A percentile compares a stretch with the other conserved stretches of the same genome.
Conservation (phyloP, 2,113 vertebrate genomes). For the Labrus mixtus region DNA sequence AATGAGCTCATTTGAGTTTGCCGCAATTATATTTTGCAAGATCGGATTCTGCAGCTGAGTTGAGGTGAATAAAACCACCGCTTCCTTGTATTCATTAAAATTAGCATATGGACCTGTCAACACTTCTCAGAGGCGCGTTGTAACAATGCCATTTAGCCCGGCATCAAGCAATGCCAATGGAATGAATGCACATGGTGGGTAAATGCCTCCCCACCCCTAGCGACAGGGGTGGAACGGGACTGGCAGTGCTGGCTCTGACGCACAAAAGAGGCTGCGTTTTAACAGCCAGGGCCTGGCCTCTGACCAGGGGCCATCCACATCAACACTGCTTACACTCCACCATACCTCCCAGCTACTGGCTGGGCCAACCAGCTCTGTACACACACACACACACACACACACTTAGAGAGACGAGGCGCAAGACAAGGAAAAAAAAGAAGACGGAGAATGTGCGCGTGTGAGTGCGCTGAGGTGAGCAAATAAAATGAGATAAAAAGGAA, state of each 20-base stretch:
- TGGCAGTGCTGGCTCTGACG: slow-evolving; percentile 83
- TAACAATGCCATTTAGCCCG: slow-evolving; percentile 99
- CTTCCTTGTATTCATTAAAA: slow-evolving; percentile 97
- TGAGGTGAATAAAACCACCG: slow-evolving; percentile 84
- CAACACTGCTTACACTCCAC: slow-evolving; percentile 81
- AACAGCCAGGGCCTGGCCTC: slow-evolving; percentile 82
- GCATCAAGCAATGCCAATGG: slow-evolving; percentile 94
- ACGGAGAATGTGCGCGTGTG: not conserved
- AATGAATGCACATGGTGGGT: slow-evolving; percentile 91
- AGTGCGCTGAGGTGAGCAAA: slow-evolving; percentile 2
- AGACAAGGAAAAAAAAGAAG: slow-evolving; percentile 25
- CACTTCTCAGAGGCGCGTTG: slow-evolving; percentile 94
- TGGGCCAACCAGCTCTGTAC: slow-evolving; percentile 56
- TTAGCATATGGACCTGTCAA: slow-evolving; percentile 99
- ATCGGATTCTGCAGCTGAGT: slow-evolving; percentile 93
- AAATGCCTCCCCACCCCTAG: slow-evolving; percentile 88
- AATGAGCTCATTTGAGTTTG: slow-evolving; percentile 93
- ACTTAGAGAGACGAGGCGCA: slow-evolving; percentile 14
- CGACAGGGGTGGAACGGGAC: slow-evolving; percentile 84
- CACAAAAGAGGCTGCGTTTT: slow-evolving; percentile 81
- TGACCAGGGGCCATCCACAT: slow-evolving; percentile 84
- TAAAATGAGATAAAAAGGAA: slow-evolving; percentile 35
- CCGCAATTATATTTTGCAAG: slow-evolving; percentile 81
- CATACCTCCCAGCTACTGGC: slow-evolving; percentile 77
- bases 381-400: slow-evolving; percentile 26